phyloP scores from a whole-genome alignment of 1,140 invertebrate species.

The Zaprionus vittiger region DNA sequence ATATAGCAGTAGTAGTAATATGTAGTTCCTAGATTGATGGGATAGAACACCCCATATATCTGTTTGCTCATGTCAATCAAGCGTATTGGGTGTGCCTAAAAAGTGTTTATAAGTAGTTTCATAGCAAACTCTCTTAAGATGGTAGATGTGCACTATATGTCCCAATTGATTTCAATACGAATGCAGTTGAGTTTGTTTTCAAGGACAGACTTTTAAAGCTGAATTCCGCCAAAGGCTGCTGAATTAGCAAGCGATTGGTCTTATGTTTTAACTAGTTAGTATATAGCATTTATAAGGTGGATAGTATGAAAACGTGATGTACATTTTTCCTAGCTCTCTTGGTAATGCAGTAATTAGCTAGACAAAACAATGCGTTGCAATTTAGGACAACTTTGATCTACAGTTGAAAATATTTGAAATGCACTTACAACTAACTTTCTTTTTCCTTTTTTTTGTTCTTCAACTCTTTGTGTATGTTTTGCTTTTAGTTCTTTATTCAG shows the following conservation, averaged over 20 bases:
- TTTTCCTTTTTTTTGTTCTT: conserved; percentile 17
- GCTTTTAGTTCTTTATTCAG: conserved; percentile 55
- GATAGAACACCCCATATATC: conserved; percentile 8
- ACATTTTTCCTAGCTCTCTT: conserved; percentile 15
- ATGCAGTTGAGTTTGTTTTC: conserved; percentile 6
- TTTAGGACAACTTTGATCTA: conserved; percentile 29
- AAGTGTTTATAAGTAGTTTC: conserved; percentile 5
- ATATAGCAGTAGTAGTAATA: conserved; percentile 13
- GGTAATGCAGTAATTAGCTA: conserved; percentile 32
- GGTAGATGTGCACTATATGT: neutral
- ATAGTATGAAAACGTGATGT: conserved; percentile 19
- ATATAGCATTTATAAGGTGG: conserved; percentile 9
- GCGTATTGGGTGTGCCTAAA: conserved; percentile 8
- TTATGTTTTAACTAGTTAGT: conserved; percentile 15
- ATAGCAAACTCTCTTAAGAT: conserved; percentile 21
- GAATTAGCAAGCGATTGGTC: conserved; percentile 2
- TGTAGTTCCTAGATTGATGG: conserved; percentile 34
- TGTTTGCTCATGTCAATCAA: conserved; percentile 25
- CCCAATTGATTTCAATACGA: conserved; percentile 25
- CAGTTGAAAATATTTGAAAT: conserved; percentile 54
- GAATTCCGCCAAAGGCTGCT: conserved; percentile 9
- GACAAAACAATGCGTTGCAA: conserved; percentile 28
- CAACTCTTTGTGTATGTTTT: conserved; percentile 44
- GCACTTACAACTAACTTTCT: conserved; percentile 63
- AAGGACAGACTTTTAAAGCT: conserved; percentile 24